These are phyloP conservation scores for Limosa lapponica DNA, from an alignment of 2,797 vertebrate genomes.

Conservation along the genomic window DNA sequence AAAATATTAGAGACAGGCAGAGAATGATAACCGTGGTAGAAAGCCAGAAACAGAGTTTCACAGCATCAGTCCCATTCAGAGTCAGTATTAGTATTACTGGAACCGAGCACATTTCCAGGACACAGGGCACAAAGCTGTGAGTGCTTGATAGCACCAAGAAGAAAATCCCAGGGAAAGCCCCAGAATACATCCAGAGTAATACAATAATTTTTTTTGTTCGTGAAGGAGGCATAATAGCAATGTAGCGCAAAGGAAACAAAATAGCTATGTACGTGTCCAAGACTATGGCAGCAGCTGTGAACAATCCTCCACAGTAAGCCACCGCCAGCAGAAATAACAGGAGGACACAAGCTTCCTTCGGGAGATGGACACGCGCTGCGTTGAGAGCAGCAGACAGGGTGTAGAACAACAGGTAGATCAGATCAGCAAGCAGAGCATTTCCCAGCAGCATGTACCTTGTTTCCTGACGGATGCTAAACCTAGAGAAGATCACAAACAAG, in stretches of 20 bases:
- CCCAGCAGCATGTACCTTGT: slow-evolving; percentile 83
- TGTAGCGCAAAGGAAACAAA: slow-evolving; percentile 78
- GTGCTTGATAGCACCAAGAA: slow-evolving; percentile 73
- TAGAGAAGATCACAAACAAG: slow-evolving; percentile 79
- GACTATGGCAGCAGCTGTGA: slow-evolving; percentile 80
- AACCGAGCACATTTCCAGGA: slow-evolving; percentile 75
- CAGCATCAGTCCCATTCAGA: slow-evolving; percentile 63
- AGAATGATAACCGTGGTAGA: slow-evolving; percentile 71
- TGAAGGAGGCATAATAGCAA: slow-evolving; percentile 74
- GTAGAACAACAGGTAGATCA: slow-evolving; percentile 80
- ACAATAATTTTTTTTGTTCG: slow-evolving; percentile 71
- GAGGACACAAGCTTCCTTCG: slow-evolving; percentile 72
- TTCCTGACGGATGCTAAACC: slow-evolving; percentile 74
- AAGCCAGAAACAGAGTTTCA: slow-evolving; percentile 79
- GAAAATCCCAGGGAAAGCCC: slow-evolving; percentile 70
- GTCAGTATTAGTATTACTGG: slow-evolving; percentile 76
- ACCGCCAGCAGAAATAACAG: slow-evolving; percentile 76
- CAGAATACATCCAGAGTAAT: slow-evolving; percentile 72
- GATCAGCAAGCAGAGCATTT: slow-evolving; percentile 81
- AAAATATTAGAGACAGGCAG: slow-evolving; percentile 78
- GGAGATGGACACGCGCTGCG: slow-evolving; percentile 62
- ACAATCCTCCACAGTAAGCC: slow-evolving; percentile 77
- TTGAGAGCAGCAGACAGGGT: slow-evolving; percentile 75
- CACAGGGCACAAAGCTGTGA: slow-evolving; percentile 53
- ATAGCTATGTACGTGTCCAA: slow-evolving; percentile 81